Base-by-base conservation (phyloP, 2,888 invertebrate species). In the Tholera decimalis region DNA sequence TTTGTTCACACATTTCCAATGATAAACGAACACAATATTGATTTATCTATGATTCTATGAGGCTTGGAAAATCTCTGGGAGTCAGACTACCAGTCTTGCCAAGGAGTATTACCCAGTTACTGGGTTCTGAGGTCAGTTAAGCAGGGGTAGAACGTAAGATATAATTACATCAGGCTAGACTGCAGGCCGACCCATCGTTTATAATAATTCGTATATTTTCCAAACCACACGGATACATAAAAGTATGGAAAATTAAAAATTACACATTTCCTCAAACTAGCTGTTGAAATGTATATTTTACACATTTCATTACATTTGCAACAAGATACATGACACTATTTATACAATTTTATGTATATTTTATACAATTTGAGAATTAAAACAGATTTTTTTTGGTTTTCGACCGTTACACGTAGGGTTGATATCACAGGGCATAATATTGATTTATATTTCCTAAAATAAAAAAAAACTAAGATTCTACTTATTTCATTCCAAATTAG, bases 231-330 rank as follows among this genome's bases (percentile, higher is more conserved):
- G 6, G 8, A 47, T 13, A 47, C 4, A 37, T 20, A 37, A 7
- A 44, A 24, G 15, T 0, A n/a, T 33, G 49, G 37, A 18, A 44
- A 57, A 39, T 18, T 22, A 39, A 49, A 41, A 11, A 63, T 44
- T 37, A n/a, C 4, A 35, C 51, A 47, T 49, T 46, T 43, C 68
- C 49, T 68, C 54, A 5, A 46, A 55, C 33, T 62, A 33, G 50
- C 55, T 51, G 44, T 28, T 22, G 13, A 33, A 46, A 62, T 39
- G 15, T 20, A 61, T 35, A 22, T 50, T 53, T 20, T 22, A 39
- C 43, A 70, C 41, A 57, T 64, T 58, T 46, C 9, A n/a, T 41
- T 37, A 71, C 58, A 65, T 44, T 65, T 58, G 8, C 53, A 65
- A 54, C 33, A 47, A 43, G 0, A 26, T 26, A 26, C 57, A 54